These are phyloP conservation scores for Euura lappo DNA, from an alignment of 1,140 invertebrate genomes.

Conservation along the genomic window DNA sequence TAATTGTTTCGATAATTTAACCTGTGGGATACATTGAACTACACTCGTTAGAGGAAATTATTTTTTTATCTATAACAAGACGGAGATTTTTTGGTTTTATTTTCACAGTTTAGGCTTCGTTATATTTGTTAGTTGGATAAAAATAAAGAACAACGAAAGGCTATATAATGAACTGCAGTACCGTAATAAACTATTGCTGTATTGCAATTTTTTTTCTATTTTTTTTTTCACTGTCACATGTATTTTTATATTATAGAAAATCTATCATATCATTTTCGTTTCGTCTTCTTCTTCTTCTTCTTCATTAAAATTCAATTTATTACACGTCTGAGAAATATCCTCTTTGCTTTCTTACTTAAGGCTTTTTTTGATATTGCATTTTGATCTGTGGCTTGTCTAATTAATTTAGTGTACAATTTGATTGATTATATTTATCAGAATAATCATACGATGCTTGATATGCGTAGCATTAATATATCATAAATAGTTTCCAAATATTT, in stretches of 20 bases:
- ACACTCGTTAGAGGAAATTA: too few species aligned
- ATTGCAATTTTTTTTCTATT: too few species aligned
- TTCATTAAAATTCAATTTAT: background rate
- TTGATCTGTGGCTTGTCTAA: background rate
- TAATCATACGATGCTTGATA: background rate
- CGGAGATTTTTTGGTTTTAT: too few species aligned
- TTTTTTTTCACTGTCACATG: background rate
- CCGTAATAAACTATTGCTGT: too few species aligned
- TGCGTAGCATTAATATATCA: constrained; percentile 3
- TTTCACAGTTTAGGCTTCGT: too few species aligned
- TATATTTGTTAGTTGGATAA: too few species aligned
- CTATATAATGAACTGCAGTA: too few species aligned
- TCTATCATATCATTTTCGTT: background rate
- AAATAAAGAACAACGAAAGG: too few species aligned
- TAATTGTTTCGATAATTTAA: too few species aligned
- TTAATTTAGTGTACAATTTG: background rate
- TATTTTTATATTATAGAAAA: background rate
- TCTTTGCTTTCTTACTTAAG: background rate
- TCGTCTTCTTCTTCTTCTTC: too few species aligned
- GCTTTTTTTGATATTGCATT: constrained; percentile 7
- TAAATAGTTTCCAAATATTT: background rate
- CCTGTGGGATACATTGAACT: too few species aligned
- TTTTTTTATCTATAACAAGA: too few species aligned
- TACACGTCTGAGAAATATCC: background rate
- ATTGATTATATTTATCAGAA: background rate